A percentile compares a stretch with the other conserved stretches of the same genome.
phyloP scores from a whole-genome alignment of 2,888 invertebrate genomes.

The Agriopis aurantiaria region DNA sequence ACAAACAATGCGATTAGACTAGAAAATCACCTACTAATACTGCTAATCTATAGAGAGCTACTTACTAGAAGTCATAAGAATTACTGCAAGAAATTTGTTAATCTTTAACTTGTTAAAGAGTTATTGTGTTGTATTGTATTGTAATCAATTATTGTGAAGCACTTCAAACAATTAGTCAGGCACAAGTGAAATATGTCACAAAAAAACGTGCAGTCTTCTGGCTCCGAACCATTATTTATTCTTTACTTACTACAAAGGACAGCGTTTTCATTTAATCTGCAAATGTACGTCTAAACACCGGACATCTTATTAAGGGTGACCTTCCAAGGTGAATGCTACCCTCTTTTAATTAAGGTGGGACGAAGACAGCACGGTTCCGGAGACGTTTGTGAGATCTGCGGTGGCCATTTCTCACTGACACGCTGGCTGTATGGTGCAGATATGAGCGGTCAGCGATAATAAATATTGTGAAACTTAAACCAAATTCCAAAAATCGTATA shows the following conservation, averaged over 20 bases:
- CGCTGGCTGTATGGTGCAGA: constrained; percentile 33
- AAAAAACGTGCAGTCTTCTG: background rate
- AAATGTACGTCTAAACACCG: constrained; percentile 32
- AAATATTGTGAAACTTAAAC: background rate
- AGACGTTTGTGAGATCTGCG: constrained; percentile 57
- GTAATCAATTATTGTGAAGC: too few species aligned
- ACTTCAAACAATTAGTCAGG: too few species aligned
- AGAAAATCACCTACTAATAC: too few species aligned
- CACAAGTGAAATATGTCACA: background rate
- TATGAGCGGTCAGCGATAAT: constrained; percentile 30
- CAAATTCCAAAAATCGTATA: too few species aligned
- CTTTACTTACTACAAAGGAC: constrained; percentile 16
- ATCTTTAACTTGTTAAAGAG: too few species aligned
- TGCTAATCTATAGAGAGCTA: too few species aligned
- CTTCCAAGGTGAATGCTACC: constrained; percentile 37
- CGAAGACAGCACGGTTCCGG: constrained; percentile 49
- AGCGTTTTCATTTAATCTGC: constrained; percentile 21
- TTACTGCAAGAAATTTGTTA: too few species aligned
- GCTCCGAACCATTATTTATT: constrained; percentile 9
- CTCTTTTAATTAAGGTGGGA: constrained; percentile 64
- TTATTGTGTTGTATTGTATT: too few species aligned
- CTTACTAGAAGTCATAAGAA: too few species aligned
- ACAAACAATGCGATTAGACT: too few species aligned
- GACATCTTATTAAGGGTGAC: constrained; percentile 43
- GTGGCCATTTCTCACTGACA: constrained; percentile 60